Conservation (phyloP, 2,888 invertebrate species). For the Blera fallax region DNA sequence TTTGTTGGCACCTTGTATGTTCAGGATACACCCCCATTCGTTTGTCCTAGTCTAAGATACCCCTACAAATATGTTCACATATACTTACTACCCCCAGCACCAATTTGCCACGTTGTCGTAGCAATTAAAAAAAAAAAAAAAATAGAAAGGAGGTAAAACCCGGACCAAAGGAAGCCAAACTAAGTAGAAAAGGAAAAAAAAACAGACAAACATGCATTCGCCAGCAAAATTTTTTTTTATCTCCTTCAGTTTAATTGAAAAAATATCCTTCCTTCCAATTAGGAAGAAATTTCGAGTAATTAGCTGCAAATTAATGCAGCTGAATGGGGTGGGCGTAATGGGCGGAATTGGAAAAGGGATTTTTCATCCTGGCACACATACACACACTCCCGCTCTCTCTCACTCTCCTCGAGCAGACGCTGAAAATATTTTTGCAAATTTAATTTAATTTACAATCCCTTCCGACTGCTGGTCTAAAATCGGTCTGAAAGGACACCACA, state of each 20-base stretch:
- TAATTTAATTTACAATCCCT: slow-evolving; percentile 15
- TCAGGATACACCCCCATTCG: background rate
- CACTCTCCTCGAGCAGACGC: background rate
- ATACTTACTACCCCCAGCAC: slow-evolving; percentile 1
- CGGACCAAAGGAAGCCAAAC: slow-evolving; percentile 29
- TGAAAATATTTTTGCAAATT: background rate
- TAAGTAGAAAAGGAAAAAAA: slow-evolving; percentile 19
- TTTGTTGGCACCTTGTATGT: slow-evolving; percentile 57
- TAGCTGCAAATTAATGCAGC: slow-evolving; percentile 64
- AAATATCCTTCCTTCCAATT: slow-evolving; percentile 61
- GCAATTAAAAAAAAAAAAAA: slow-evolving; percentile 37
- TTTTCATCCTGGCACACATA: background rate
- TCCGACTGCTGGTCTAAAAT: background rate
- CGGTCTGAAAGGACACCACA: background rate
- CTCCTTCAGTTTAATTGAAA: slow-evolving; percentile 46
- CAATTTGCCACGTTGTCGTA: slow-evolving; percentile 59
- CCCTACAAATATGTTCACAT: background rate
- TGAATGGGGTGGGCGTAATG: background rate
- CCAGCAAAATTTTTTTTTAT: slow-evolving; percentile 14
- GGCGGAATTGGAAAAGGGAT: background rate
- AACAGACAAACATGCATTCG: slow-evolving; percentile 32
- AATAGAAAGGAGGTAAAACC: slow-evolving; percentile 6
- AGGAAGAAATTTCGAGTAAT: slow-evolving; percentile 63
- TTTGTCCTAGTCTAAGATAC: slow-evolving; percentile 56
- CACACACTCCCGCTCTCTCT: background rate